These are phyloP conservation scores for Onchidella celtica DNA, from an alignment of 2,888 invertebrate species.

Conservation along the genomic window DNA sequence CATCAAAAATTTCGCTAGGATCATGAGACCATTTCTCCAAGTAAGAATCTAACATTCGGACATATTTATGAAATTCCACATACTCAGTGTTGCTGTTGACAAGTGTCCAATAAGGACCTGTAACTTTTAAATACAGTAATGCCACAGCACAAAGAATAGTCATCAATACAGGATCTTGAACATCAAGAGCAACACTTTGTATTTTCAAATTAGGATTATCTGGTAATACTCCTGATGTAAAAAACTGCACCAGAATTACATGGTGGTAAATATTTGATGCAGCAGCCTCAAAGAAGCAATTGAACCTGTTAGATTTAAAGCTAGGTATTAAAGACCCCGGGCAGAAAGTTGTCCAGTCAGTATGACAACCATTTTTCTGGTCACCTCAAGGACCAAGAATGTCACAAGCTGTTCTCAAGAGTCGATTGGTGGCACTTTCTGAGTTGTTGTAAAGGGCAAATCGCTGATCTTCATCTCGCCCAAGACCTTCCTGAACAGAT, in stretches of 20 bases:
- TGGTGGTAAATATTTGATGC: constrained; percentile 15
- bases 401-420: constrained; percentile 6
- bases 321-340: background rate
- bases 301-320: constrained; percentile 16
- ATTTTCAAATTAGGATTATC: constrained; percentile 8
- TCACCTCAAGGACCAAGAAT: constrained; percentile 33
- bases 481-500: too few relatives aligned
- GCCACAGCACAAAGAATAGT: background rate
- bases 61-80: constrained; percentile 19
- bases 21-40: background rate
- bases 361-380: constrained; percentile 15
- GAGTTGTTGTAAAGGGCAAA: too few relatives aligned
- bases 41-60: background rate
- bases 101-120: background rate
- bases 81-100: background rate
- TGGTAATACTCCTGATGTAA: constrained; percentile 1
- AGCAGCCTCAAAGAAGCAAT: constrained; percentile 19
- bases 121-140: background rate
- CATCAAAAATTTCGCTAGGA: background rate
- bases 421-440: background rate
- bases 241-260: background rate
- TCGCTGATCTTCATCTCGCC: too few relatives aligned
- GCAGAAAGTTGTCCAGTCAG: constrained; percentile 6
- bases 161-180: background rate
- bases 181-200: background rate